These are phyloP conservation scores for Myotis vivesi DNA, from an alignment of 2,797 vertebrate genomes.

Conservation along the genomic window DNA sequence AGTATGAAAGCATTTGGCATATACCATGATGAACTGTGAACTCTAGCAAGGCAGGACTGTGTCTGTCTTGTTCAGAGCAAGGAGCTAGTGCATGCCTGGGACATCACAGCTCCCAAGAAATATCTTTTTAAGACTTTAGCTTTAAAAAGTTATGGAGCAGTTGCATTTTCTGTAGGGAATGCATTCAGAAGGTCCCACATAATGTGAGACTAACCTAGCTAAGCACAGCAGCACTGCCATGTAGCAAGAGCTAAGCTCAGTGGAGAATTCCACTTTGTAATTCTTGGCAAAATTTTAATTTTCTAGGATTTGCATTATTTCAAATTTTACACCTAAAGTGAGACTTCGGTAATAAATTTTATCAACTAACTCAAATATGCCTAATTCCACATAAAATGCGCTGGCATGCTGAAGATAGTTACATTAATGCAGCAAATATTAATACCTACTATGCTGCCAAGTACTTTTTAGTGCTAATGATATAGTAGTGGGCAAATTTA, in stretches of 20 bases:
- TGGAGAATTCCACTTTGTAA: neutral
- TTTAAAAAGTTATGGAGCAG: neutral
- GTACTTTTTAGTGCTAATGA: neutral
- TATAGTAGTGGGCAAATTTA: neutral
- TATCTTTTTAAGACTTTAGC: neutral
- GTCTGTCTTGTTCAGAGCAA: neutral
- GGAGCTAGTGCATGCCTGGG: neutral
- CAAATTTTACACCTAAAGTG: neutral
- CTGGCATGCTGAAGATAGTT: neutral
- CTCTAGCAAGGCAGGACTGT: neutral
- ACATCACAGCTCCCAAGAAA: neutral
- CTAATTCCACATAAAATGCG: neutral
- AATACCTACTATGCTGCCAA: neutral
- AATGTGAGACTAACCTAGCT: neutral
- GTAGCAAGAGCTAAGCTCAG: neutral
- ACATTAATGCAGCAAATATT: neutral
- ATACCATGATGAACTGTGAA: neutral
- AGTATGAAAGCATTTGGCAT: neutral
- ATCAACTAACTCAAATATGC: neutral
- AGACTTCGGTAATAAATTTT: neutral
- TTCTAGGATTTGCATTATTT: conserved; percentile 2
- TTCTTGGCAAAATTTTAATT: neutral
- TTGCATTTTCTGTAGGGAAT: neutral
- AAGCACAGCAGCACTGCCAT: neutral
- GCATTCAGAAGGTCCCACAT: neutral